Evolutionary conservation across 2,113 vertebrate species (phyloP).

Genomic region (Gasterosteus aculeatus): DNA sequence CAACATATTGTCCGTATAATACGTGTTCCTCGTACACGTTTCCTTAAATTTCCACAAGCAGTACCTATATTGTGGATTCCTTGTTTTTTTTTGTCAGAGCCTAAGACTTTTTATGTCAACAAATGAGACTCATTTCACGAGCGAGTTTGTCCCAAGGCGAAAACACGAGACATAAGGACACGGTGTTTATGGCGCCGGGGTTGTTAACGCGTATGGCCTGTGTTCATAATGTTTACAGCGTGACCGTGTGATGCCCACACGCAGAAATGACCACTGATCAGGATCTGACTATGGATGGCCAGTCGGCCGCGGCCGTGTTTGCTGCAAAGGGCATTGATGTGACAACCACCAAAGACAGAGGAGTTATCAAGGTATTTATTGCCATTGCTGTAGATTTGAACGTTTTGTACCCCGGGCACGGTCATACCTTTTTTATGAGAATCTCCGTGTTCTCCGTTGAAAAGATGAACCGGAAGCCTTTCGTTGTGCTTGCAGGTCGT

Average conservation of each 20-base stretch:
- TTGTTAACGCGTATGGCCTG: conserved; percentile 13
- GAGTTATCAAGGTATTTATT: conserved; percentile 89
- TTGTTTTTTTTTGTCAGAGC: conserved; percentile 21
- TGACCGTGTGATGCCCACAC: conserved; percentile 49
- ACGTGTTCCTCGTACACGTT: not conserved
- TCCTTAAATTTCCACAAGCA: not conserved
- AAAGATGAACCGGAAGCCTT: not conserved
- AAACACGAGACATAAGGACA: conserved; percentile 9
- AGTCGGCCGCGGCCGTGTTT: conserved; percentile 77
- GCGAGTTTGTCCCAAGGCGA: not conserved
- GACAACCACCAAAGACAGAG: conserved; percentile 86
- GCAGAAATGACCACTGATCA: conserved; percentile 90
- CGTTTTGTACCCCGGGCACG: not conserved
- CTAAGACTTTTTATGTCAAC: not conserved
- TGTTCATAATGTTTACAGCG: conserved; percentile 52
- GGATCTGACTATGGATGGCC: conserved; percentile 81
- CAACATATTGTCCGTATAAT: conserved; percentile 8
- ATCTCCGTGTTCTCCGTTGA: conserved; percentile 15
- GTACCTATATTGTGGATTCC: conserved; percentile 13
- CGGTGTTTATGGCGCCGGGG: conserved; percentile 15
- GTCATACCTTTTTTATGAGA: not conserved
- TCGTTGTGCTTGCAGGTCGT: conserved; percentile 81
- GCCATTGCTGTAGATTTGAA: not conserved
- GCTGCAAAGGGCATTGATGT: conserved; percentile 86
- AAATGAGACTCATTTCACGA: conserved; percentile 28